These are phyloP conservation scores for Hippopotamyrus pictus DNA, from an alignment of 2,797 vertebrate species.

Conservation along the genomic window DNA sequence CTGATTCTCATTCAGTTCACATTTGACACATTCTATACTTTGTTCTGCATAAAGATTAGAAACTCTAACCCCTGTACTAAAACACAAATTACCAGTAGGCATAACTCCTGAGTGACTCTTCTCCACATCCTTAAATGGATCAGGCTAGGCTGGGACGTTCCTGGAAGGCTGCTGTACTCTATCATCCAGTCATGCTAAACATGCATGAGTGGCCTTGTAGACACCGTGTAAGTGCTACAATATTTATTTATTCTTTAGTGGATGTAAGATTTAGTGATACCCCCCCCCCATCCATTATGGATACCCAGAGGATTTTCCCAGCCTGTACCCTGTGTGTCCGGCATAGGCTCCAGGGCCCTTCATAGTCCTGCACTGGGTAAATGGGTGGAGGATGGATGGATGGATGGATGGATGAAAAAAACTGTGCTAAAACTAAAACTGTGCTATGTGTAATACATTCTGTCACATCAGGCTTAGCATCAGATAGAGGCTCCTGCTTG, in stretches of 20 bases:
- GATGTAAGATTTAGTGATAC: not conserved
- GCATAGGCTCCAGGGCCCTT: not conserved
- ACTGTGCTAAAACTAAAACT: not conserved
- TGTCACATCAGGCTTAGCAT: not conserved
- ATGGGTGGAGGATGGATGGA: not conserved
- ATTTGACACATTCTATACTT: not conserved
- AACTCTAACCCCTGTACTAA: not conserved
- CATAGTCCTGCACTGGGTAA: not conserved
- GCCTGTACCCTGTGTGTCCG: not conserved
- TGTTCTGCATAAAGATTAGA: not conserved
- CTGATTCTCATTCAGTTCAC: not conserved
- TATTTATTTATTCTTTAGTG: not conserved
- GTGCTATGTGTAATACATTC: not conserved
- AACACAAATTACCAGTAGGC: not conserved
- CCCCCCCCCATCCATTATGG: not conserved
- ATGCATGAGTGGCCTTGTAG: not conserved
- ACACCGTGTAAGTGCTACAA: not conserved
- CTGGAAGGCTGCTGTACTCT: not conserved
- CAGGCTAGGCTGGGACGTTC: not conserved
- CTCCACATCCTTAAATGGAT: not conserved
- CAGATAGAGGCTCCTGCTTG: not conserved
- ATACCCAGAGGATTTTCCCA: not conserved
- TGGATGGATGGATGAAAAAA: not conserved
- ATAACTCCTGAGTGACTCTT: not conserved
- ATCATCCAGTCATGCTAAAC: not conserved